A percentile compares a stretch with the other conserved stretches of the same genome.
These are phyloP conservation scores for Esox masquinongy DNA, from an alignment of 2,797 vertebrate genomes.

Conservation along the genomic window DNA sequence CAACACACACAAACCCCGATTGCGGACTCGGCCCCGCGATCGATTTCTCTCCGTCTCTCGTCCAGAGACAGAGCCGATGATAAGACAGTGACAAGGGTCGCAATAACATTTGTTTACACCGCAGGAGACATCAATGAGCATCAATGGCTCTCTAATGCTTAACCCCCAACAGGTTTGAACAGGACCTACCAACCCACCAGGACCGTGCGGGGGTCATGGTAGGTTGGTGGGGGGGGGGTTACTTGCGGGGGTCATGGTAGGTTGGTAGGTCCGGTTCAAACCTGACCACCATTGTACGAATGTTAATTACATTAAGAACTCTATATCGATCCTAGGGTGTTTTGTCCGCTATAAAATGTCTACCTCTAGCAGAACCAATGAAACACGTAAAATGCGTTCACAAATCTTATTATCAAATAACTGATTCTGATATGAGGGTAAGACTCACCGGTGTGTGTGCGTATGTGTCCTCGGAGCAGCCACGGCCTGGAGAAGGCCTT, in stretches of 20 bases:
- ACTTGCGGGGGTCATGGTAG: no score
- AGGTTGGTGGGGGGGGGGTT: no score
- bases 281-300: no score
- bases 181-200: slow-evolving; percentile 9
- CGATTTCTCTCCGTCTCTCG: slow-evolving; percentile 27
- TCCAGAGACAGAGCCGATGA: slow-evolving; percentile 32
- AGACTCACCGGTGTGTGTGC: slow-evolving; percentile 92
- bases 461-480: slow-evolving; percentile 94
- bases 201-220: no score
- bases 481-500: slow-evolving; percentile 97
- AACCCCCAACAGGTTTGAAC: slow-evolving; percentile 21
- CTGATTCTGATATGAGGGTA: neutral
- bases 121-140: slow-evolving; percentile 50
- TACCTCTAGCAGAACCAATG: no score
- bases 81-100: slow-evolving; percentile 39
- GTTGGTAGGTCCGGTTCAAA: no score
- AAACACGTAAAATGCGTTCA: no score
- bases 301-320: no score
- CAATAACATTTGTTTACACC: slow-evolving; percentile 52
- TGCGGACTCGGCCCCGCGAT: slow-evolving; percentile 28
- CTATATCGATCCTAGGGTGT: no score
- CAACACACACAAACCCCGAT: neutral
- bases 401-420: no score
- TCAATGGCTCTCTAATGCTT: slow-evolving; percentile 42
- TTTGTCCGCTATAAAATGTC: no score